Evolutionary conservation across 2,113 vertebrate species (phyloP), one percentile per base, ranked within the genome.

Genomic region (Upupa epops): DNA sequence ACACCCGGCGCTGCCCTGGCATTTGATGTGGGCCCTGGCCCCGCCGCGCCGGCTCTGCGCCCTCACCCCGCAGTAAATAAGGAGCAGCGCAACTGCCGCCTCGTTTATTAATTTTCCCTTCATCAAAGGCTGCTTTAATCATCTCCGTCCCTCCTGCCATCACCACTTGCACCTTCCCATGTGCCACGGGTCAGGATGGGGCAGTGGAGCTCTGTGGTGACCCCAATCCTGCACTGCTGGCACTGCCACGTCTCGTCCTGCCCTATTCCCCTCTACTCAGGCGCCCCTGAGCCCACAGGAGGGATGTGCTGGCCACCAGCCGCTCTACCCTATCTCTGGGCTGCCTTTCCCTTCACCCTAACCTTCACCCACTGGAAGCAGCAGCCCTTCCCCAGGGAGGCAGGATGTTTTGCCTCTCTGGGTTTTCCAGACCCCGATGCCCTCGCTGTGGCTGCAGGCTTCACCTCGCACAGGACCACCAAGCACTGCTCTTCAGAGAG

Each of bases 111-210:
- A 94, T 79, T 91, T 86, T 76, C 17, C 6, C 49, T 83, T 68
- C 63, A 92, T 94, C 83, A 90, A 94, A 94, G 85, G 83, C 73
- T 36, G 66, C 92, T 92, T 92, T 92, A 92, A 94, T 90, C 83
- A 51, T 55, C 91, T 55, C 68, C 68, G 45, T 90, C 74, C 70
- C 9, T 93, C 88, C 76, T 59, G 73, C 73, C 65, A 17, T n/a
- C 13, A 8, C 84, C 42, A 4, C 66, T 71, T 0, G 0, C 55
- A 34, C 58, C 3, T 17, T 34, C 40, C 0, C 4, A 16, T 2
- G 49, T 49, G 76, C 46, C 72, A 2, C 0, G 5, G 54, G 3
- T 13, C 8, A 36, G 85, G 74, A 66, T 0, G 34, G 83, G 71
- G 42, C n/a, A 22, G 58, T 0, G 2, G 72, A 61, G 63, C 40